Percentiles rank a stretch among this genome's conserved stretches.
Conservation (phyloP, 2,888 invertebrate genomes). For the Apamea crenata region DNA sequence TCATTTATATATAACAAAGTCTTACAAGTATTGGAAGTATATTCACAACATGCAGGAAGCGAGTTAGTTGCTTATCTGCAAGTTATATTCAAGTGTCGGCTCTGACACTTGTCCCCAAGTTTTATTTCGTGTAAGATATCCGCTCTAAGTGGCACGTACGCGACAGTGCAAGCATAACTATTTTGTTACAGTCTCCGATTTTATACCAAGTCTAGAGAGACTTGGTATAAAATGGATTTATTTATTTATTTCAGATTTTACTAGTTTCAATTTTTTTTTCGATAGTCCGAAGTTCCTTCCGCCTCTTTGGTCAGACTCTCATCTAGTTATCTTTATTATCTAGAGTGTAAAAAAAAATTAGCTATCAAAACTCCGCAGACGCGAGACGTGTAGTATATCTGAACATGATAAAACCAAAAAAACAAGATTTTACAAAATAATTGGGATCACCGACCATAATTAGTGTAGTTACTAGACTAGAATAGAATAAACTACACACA, state of each 20-base stretch:
- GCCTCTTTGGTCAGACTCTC: neutral
- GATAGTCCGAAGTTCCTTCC: neutral
- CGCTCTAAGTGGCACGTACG: slow-evolving; percentile 19
- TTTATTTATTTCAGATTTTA: too few species aligned
- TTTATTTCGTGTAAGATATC: slow-evolving; percentile 40
- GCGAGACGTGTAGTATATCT: too few species aligned
- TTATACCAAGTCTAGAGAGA: neutral
- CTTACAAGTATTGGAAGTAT: neutral
- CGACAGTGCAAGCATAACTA: slow-evolving; percentile 3
- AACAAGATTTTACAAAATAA: neutral
- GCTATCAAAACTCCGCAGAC: too few species aligned
- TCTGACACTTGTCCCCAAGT: slow-evolving; percentile 26
- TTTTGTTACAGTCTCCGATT: neutral
- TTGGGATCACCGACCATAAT: neutral
- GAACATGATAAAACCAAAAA: too few species aligned
- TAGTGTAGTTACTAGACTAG: neutral
- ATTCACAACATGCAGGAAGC: slow-evolving; percentile 23
- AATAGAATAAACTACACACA: neutral
- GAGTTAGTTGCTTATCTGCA: slow-evolving; percentile 23
- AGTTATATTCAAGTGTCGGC: slow-evolving; percentile 27
- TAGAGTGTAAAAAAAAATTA: neutral
- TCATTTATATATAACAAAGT: neutral
- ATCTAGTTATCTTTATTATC: neutral
- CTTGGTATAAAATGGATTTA: too few species aligned
- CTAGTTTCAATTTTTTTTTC: neutral